These are phyloP conservation scores for Pteruthius melanotis DNA, from an alignment of 2,113 vertebrate species.

Conservation along the genomic window DNA sequence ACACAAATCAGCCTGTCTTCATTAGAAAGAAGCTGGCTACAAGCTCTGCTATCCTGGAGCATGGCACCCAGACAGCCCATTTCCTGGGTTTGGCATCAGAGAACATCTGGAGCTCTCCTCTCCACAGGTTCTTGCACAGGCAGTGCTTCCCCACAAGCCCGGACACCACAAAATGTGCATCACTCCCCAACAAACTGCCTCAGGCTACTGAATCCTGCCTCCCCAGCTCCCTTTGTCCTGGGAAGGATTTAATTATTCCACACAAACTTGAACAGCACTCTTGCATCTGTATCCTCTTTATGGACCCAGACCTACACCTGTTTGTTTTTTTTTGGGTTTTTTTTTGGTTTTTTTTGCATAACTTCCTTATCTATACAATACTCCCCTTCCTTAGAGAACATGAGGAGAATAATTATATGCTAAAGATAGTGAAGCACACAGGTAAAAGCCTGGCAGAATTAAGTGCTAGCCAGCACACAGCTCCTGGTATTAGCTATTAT, in stretches of 20 bases:
- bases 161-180: not conserved
- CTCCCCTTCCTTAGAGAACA: not conserved
- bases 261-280: not conserved
- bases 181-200: not conserved
- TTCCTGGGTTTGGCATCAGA: not conserved
- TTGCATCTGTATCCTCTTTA: not conserved
- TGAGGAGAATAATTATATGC: not conserved
- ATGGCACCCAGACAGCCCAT: not conserved
- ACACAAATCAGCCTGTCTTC: not conserved
- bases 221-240: not conserved
- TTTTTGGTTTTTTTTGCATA: not conserved
- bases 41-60: not conserved
- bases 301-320: not conserved
- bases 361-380: conserved; percentile 1
- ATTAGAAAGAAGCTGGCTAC: not conserved
- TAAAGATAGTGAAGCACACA: conserved; percentile 4
- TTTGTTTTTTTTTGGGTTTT: too few species aligned
- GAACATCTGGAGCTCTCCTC: not conserved
- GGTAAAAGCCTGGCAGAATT: conserved; percentile 22
- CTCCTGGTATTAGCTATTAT: not conserved
- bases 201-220: not conserved
- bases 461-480: not conserved
- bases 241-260: not conserved
- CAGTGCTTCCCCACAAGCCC: not conserved
- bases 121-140: not conserved